Conservation (phyloP, 2,888 invertebrate species). For the Ommatoiulus sabulosus region DNA sequence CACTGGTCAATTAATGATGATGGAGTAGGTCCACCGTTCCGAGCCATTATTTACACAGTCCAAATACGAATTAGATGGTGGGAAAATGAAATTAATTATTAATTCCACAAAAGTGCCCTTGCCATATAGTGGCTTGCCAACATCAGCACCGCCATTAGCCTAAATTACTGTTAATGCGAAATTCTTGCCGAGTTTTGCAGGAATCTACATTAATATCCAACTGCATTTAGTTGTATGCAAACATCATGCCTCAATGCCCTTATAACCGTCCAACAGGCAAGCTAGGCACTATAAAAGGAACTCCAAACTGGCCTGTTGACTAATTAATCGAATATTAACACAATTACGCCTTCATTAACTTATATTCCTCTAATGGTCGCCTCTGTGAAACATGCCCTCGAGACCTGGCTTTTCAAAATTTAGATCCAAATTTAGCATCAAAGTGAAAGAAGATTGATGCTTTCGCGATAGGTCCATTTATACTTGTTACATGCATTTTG, state of each 20-base stretch:
- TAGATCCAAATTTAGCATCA: background rate
- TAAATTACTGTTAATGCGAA: conserved; percentile 16
- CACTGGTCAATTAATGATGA: conserved; percentile 27
- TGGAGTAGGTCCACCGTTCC: background rate
- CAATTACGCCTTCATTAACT: conserved; percentile 27
- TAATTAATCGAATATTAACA: conserved; percentile 34
- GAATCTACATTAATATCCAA: background rate
- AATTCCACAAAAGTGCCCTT: conserved; percentile 18
- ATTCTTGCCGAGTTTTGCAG: conserved; percentile 13
- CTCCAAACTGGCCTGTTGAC: background rate
- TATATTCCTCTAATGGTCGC: background rate
- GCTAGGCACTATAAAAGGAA: too few relatives aligned
- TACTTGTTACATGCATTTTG: background rate
- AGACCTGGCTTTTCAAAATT: background rate
- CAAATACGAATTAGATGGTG: conserved; percentile 34
- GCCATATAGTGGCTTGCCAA: conserved; percentile 34
- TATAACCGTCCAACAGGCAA: background rate
- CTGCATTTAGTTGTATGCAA: background rate
- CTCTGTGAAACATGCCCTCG: background rate
- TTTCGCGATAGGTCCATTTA: background rate
- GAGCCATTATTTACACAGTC: conserved; percentile 18
- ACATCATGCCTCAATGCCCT: background rate
- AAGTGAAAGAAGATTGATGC: background rate
- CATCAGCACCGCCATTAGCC: conserved; percentile 27
- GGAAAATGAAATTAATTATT: conserved; percentile 34